phyloP scores from a whole-genome alignment of 2,797 vertebrate genomes.

The Cacajao melanocephalus region DNA sequence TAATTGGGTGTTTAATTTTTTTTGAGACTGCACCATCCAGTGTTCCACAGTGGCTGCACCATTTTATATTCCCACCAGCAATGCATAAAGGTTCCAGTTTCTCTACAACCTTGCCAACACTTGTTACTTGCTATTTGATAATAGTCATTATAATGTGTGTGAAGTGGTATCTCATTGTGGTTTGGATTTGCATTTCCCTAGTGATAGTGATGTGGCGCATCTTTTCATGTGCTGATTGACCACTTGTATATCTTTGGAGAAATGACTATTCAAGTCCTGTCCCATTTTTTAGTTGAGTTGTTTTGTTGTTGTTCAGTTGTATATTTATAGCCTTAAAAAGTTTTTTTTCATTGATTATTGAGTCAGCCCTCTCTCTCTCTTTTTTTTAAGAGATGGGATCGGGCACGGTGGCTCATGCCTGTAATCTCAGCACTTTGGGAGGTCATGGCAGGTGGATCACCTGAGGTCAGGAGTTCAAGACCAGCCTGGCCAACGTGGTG shows the following conservation, averaged over 20 bases:
- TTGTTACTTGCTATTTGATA: neutral
- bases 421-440: too few species aligned
- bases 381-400: too few species aligned
- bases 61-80: neutral
- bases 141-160: neutral
- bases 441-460: fast-evolving
- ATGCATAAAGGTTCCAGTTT: neutral
- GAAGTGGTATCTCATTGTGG: neutral
- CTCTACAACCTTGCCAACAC: neutral
- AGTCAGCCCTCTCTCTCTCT: too few species aligned
- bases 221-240: neutral
- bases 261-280: neutral
- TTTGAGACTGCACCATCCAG: neutral
- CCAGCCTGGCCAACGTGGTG: too few species aligned
- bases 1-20: conserved; percentile 17
- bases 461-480: too few species aligned
- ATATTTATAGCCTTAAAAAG: neutral
- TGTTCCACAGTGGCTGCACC: neutral
- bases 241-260: neutral
- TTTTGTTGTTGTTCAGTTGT: neutral
- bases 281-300: neutral
- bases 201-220: neutral
- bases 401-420: too few species aligned
- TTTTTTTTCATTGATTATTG: too few species aligned
- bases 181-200: neutral